Conservation (phyloP, 1,140 invertebrate species). For the Leptinotarsa undecemlineata region DNA sequence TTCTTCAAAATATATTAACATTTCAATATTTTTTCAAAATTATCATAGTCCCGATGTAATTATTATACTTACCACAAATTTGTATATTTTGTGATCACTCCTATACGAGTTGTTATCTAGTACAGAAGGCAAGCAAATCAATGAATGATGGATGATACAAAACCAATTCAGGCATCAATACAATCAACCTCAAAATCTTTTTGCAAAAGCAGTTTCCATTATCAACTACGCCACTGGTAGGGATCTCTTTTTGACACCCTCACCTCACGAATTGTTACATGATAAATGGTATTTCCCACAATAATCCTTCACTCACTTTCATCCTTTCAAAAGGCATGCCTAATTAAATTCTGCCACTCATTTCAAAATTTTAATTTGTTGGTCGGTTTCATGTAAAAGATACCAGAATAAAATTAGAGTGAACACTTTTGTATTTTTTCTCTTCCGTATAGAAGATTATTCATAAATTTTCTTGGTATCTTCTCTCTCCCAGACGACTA, state of each 20-base stretch:
- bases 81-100: too few relatives aligned
- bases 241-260: conserved; percentile 36
- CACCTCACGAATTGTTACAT: conserved; percentile 35
- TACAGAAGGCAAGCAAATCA: too few relatives aligned
- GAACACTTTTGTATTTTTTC: conserved; percentile 3
- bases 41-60: too few relatives aligned
- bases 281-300: conserved; percentile 38
- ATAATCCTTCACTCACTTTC: conserved; percentile 32
- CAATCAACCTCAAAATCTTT: too few relatives aligned
- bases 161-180: too few relatives aligned
- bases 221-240: conserved; percentile 5
- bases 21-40: too few relatives aligned
- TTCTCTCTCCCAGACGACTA: not conserved
- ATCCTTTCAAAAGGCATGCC: conserved; percentile 29
- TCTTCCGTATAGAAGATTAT: not conserved
- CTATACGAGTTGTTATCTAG: too few relatives aligned
- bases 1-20: too few relatives aligned
- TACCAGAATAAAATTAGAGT: conserved; percentile 21
- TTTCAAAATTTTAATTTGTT: conserved; percentile 34
- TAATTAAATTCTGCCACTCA: conserved; percentile 42
- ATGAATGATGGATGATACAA: too few relatives aligned
- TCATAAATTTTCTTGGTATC: not conserved
- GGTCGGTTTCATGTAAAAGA: conserved; percentile 23
- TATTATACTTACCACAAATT: too few relatives aligned
- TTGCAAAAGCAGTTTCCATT: too few relatives aligned